Percentiles rank a stretch among this genome's conserved stretches.
phyloP scores from a whole-genome alignment of 1,140 invertebrate genomes.

The Brachionus manjavacas region DNA sequence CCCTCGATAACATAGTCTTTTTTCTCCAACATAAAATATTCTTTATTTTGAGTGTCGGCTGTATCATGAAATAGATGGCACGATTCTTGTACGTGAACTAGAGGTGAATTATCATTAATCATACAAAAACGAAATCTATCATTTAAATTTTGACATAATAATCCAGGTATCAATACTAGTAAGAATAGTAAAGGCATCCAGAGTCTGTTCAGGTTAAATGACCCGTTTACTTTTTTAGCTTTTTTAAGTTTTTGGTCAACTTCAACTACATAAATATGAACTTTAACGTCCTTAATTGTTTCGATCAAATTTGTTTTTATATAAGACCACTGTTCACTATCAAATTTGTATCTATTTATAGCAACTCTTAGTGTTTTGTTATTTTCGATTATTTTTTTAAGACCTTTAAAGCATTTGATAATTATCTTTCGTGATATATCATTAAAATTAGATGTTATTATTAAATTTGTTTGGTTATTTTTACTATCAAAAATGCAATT shows the following conservation, averaged over 20 bases:
- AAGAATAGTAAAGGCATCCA: background rate
- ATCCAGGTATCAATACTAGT: too few relatives aligned
- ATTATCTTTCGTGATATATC: too few relatives aligned
- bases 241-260: background rate
- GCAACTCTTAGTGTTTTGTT: background rate
- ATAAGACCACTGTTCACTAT: background rate
- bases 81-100: background rate
- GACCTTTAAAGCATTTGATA: background rate
- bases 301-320: background rate
- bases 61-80: background rate
- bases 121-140: background rate
- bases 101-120: conserved; percentile 2
- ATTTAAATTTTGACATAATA: background rate
- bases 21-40: background rate
- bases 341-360: background rate
- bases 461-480: background rate
- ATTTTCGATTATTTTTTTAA: background rate
- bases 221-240: background rate
- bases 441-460: background rate
- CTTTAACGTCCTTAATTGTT: background rate
- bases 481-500: too few relatives aligned
- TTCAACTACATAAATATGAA: background rate
- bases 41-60: background rate
- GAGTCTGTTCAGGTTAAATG: background rate
- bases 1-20: background rate